These are phyloP conservation scores for Caenorhabditis becei DNA, from an alignment of 2,888 invertebrate species.

Conservation along the genomic window DNA sequence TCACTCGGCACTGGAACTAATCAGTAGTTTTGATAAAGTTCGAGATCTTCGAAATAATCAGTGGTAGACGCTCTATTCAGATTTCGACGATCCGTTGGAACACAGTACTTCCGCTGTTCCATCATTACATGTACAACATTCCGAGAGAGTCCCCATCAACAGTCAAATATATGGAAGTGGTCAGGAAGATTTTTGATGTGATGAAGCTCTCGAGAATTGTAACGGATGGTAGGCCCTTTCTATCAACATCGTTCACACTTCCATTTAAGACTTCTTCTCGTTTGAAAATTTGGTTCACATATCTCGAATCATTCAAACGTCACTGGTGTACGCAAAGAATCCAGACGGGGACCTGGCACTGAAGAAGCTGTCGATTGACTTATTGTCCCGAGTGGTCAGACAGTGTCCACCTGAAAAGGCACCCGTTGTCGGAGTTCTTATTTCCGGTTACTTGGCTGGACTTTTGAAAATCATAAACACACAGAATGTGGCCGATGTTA, in stretches of 20 bases:
- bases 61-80: conserved; percentile 15
- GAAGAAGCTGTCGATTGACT: conserved; percentile 13
- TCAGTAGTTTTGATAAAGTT: conserved; percentile 22
- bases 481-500: neutral
- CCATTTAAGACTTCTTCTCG: conserved; percentile 26
- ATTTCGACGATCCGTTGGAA: conserved; percentile 13
- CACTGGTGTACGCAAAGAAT: conserved; percentile 9
- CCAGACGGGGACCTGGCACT: conserved; percentile 11
- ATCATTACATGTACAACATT: conserved; percentile 19
- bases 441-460: conserved; percentile 11
- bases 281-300: neutral
- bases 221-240: neutral
- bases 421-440: conserved; percentile 8
- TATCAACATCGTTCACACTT: too few species aligned
- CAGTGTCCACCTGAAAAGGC: conserved; percentile 26
- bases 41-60: neutral
- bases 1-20: conserved; percentile 13
- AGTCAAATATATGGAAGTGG: neutral
- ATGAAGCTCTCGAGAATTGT: conserved; percentile 7
- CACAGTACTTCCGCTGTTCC: conserved; percentile 20
- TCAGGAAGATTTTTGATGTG: conserved; percentile 4
- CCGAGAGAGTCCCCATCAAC: conserved; percentile 23
- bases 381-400: neutral
- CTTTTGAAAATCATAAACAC: conserved; percentile 8
- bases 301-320: neutral